Base-by-base conservation (phyloP, 2,888 invertebrate species). In the Xanthia icteritia region DNA sequence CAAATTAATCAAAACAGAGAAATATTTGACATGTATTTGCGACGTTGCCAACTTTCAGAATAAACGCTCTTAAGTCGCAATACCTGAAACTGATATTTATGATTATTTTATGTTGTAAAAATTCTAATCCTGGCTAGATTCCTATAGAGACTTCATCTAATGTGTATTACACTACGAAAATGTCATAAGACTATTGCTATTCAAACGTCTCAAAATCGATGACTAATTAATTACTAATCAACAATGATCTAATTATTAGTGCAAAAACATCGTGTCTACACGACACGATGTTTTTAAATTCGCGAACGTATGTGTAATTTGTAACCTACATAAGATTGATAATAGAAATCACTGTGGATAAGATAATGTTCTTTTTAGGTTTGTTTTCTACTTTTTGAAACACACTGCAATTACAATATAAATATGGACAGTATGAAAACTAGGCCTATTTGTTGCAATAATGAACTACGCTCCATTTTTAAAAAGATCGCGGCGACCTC, bases 341-440 rank as follows among this genome's bases (percentile, higher is more conserved):
- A 61, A 70, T 36, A 69, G 4, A 39, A 72, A 61, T 73, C 54
- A 45, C 58, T 65, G 58, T 8, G 1, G 78, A 86, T 86, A 83
- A 82, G 86, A 86, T 85, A 66, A 48, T 71, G 58, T 27, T 77
- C 73, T 73, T 36, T 31, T 85, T 70, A 23, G n/a, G 9, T 71
- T 42, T 27, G 23, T 58, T 31, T 39, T 70, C 6, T n/a, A 27
- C 31, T 64, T 42, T 60, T 60, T 56, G 8, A n/a, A 17, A 64
- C 17, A 23, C 23, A 23, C 13, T 73, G 39, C 31, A 51, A 23
- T 20, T 20, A 23, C 15, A 45, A 45, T 45, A 45, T 45, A 45
- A 45, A 15, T 45, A 45, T 45, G 15, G 45, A 15, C 45, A 15
- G 15, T 45, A 45, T 45, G 4, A 4, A 45, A 45, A 45, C 13